Conservation (phyloP, 2,797 vertebrate genomes). For the Syngnathus rostellatus region DNA sequence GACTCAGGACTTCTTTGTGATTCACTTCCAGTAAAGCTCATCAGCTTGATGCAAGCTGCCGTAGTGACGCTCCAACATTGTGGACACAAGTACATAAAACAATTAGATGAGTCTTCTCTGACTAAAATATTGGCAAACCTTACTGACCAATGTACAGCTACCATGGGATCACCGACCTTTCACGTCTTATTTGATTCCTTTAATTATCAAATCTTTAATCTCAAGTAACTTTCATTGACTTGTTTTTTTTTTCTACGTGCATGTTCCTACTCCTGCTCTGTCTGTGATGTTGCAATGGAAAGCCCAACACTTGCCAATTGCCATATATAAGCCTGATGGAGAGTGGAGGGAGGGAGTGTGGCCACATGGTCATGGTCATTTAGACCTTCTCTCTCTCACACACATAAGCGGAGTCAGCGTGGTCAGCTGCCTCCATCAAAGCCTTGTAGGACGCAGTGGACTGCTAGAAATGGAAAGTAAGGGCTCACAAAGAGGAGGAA, state of each 20-base stretch:
- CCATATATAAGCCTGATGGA: slow-evolving; percentile 51
- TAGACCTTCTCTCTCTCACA: slow-evolving; percentile 32
- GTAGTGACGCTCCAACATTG: background rate
- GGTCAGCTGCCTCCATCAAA: slow-evolving; percentile 28
- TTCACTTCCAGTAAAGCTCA: slow-evolving; percentile 43
- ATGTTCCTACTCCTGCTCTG: slow-evolving; percentile 1
- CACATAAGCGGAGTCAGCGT: slow-evolving; percentile 26
- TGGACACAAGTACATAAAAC: background rate
- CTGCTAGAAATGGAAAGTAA: slow-evolving; percentile 21
- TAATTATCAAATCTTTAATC: background rate
- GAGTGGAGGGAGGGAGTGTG: slow-evolving; percentile 22
- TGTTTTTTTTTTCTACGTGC: slow-evolving; percentile 1
- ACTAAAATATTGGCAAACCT: background rate
- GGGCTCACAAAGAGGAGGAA: slow-evolving; percentile 30
- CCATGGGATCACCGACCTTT: background rate
- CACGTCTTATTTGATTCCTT: background rate
- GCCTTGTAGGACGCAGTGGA: slow-evolving; percentile 17
- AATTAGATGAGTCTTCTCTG: background rate
- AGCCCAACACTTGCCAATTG: slow-evolving; percentile 27
- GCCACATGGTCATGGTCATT: slow-evolving; percentile 39
- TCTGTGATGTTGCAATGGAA: slow-evolving; percentile 17
- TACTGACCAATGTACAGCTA: background rate
- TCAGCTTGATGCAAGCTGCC: slow-evolving; percentile 12
- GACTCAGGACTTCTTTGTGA: slow-evolving; percentile 22
- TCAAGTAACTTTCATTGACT: background rate